phyloP scores from a whole-genome alignment of 2,113 vertebrate genomes.

The Callospermophilus lateralis region DNA sequence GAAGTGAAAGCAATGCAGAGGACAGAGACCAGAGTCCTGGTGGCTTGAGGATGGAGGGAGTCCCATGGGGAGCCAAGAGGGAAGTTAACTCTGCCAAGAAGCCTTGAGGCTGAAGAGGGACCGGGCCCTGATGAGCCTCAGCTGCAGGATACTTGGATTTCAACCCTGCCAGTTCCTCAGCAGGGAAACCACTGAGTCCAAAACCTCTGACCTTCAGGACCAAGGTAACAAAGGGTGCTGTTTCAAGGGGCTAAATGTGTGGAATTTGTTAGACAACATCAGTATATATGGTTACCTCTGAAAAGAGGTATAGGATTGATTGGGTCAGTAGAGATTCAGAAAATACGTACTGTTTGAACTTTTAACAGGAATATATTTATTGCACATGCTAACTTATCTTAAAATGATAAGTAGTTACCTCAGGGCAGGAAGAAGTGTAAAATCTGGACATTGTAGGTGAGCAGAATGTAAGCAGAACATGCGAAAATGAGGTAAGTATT shows the following conservation, averaged over 20 bases:
- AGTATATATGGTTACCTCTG: background rate
- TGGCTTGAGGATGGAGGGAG: background rate
- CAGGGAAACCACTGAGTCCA: background rate
- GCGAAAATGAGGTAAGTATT: background rate
- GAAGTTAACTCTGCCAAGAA: background rate
- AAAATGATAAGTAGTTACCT: background rate
- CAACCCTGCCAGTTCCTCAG: background rate
- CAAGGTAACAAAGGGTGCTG: background rate
- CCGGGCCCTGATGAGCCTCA: too few species aligned
- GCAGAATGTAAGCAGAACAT: background rate
- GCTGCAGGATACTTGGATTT: background rate
- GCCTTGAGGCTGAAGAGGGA: rapidly evolving
- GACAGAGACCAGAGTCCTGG: too few species aligned
- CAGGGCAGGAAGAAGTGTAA: background rate
- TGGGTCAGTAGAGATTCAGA: background rate
- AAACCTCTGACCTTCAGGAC: background rate
- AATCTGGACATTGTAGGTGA: background rate
- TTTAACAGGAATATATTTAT: background rate
- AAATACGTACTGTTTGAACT: background rate
- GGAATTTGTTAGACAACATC: background rate
- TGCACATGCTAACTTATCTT: background rate
- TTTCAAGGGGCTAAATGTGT: background rate
- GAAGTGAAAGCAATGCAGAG: background rate
- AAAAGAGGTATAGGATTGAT: background rate
- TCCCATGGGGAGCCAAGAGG: rapidly evolving